phyloP scores from a whole-genome alignment of 2,797 vertebrate species.

The Gouania willdenowi region DNA sequence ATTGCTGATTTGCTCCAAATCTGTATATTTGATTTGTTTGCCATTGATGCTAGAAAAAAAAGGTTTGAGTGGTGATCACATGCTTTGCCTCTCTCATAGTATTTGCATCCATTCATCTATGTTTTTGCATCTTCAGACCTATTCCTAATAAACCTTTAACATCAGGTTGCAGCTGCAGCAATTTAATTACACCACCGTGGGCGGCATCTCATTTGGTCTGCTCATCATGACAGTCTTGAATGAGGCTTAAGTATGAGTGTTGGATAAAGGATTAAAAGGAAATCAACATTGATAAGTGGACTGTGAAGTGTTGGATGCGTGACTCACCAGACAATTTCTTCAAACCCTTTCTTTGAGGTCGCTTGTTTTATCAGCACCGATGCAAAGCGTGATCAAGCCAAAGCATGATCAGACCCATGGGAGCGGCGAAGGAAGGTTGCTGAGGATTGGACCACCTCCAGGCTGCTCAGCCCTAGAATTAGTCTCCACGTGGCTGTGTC shows the following conservation, averaged over 20 bases:
- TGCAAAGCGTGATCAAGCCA: slow-evolving; percentile 63
- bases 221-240: neutral
- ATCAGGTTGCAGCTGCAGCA: no score
- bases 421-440: slow-evolving; percentile 36
- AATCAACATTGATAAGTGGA: slow-evolving; percentile 4
- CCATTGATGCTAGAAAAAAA: no score
- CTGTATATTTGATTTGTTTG: no score
- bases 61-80: no score
- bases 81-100: no score
- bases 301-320: slow-evolving; percentile 14
- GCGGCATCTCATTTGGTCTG: neutral
- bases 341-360: slow-evolving; percentile 23
- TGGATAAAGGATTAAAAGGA: neutral
- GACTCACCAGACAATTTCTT: slow-evolving; percentile 23
- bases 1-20: no score
- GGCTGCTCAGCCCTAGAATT: slow-evolving; percentile 72
- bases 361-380: slow-evolving; percentile 52
- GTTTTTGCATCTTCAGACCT: no score
- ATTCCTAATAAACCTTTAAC: no score
- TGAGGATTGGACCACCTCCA: slow-evolving; percentile 66
- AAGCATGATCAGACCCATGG: slow-evolving; percentile 54
- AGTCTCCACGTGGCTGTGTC: slow-evolving; percentile 79
- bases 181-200: neutral
- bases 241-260: neutral
- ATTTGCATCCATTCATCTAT: no score